A percentile compares a stretch with the other conserved stretches of the same genome.
Conservation (phyloP, 2,888 invertebrate species). For the Eilema caniola region DNA sequence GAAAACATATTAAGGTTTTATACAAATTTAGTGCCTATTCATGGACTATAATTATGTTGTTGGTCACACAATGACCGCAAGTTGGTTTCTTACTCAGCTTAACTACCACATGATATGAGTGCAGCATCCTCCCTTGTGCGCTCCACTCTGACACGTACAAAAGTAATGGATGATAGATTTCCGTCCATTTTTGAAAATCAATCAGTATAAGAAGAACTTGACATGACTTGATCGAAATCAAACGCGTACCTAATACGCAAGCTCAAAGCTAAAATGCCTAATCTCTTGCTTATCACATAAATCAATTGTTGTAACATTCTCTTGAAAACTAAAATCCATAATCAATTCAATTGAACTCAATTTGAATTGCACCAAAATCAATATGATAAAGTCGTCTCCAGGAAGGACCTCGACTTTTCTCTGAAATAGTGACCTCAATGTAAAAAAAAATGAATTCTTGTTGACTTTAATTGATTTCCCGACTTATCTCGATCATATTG, state of each 20-base stretch:
- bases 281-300: background rate
- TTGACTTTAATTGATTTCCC: no score
- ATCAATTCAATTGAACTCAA: background rate
- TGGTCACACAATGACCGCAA: background rate
- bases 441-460: no score
- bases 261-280: background rate
- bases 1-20: conserved; percentile 3
- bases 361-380: no score
- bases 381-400: no score
- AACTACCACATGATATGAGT: background rate
- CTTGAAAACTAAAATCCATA: no score
- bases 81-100: background rate
- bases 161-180: background rate
- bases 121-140: background rate
- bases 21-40: background rate
- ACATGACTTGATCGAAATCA: background rate
- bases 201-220: background rate
- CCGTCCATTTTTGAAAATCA: background rate
- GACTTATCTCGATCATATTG: background rate
- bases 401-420: no score
- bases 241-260: background rate
- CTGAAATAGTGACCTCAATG: no score
- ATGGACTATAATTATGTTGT: background rate
- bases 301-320: no score
- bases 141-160: background rate